Base-by-base conservation (phyloP, 2,888 invertebrate genomes). In the Furcula furcula region DNA sequence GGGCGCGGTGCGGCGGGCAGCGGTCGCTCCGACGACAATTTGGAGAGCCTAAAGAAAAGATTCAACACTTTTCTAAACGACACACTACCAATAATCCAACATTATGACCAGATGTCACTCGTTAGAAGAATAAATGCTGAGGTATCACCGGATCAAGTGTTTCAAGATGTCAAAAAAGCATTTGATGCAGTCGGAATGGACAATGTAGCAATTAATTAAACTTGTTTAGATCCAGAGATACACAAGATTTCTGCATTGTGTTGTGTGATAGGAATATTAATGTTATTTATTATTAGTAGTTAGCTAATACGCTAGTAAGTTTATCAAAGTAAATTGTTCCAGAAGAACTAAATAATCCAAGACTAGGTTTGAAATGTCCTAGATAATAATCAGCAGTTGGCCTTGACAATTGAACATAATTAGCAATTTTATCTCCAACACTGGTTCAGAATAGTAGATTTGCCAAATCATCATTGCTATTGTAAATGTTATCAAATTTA, bases 1-100 rank as follows among this genome's bases (percentile, higher is more conserved):
- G 91, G 91, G 3, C 92, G 98, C 42, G 98, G 98, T 0, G 94
- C 94, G 30, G 93, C 93, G 26, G 97, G 96, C 29, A 98, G 97
- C 74, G 98, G 98, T 0, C 92, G 99, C 7, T 91, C 94, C 1
- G 99, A 99, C 75, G 99, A 99, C 76, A 99, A 99, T 69, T 74
- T 92, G 25, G 97, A 97, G 22, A 94, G 95, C 55, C 83, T 98
- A 28, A 92, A 93, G 56, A 97, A 98, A 70, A 91, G 98, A 39
- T 95, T 98, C 59, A 90, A 93, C 52, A 98, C 97, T 0, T 97
- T 97, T 70, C 78, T 93, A 13, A 93, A 92, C 42, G 95, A 96
- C 62, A 97, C 98, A 0, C 90, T 96, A 90, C 98, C 98, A 0
- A 97, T 99, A 46, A 93, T 98, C 34, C 90, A 96, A 16, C 91